phyloP scores from a whole-genome alignment of 1,140 invertebrate genomes.

The Papilio polyxenes region DNA sequence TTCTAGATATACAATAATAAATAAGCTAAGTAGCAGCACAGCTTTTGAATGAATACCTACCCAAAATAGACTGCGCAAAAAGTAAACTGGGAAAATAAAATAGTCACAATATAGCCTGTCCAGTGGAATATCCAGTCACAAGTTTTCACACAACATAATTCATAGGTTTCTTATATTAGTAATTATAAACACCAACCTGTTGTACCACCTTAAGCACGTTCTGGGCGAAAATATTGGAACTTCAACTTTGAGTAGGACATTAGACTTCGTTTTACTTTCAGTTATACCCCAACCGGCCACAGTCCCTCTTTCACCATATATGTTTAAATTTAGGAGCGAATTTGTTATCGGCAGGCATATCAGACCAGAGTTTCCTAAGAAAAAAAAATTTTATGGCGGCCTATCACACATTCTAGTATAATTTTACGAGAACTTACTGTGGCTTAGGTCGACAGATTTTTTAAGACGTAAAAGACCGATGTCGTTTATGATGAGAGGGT shows the following conservation, averaged over 20 bases:
- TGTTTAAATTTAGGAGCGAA: background rate
- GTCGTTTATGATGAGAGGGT: conserved; percentile 39
- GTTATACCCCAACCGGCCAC: conserved; percentile 43
- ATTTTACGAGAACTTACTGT: conserved; percentile 42
- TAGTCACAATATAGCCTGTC: too few relatives aligned
- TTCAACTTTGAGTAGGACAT: conserved; percentile 36
- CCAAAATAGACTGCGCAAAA: too few relatives aligned
- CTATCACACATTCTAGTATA: too few relatives aligned
- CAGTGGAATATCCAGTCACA: too few relatives aligned
- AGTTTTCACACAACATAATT: too few relatives aligned
- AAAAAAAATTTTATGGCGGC: background rate
- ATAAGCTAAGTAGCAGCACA: too few relatives aligned
- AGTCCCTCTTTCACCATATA: conserved; percentile 17
- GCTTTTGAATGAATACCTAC: too few relatives aligned
- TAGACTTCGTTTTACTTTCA: conserved; percentile 20
- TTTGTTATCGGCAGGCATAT: conserved; percentile 37
- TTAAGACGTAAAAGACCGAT: conserved; percentile 47
- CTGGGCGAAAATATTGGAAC: background rate
- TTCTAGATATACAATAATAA: too few relatives aligned
- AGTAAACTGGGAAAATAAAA: too few relatives aligned
- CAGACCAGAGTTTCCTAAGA: conserved; percentile 35
- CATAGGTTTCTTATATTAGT: too few relatives aligned
- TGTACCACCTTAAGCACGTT: background rate
- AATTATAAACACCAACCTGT: background rate
- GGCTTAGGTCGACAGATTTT: conserved; percentile 43